phyloP scores from a whole-genome alignment of 1,140 invertebrate species.

The Hormaphis cornu region DNA sequence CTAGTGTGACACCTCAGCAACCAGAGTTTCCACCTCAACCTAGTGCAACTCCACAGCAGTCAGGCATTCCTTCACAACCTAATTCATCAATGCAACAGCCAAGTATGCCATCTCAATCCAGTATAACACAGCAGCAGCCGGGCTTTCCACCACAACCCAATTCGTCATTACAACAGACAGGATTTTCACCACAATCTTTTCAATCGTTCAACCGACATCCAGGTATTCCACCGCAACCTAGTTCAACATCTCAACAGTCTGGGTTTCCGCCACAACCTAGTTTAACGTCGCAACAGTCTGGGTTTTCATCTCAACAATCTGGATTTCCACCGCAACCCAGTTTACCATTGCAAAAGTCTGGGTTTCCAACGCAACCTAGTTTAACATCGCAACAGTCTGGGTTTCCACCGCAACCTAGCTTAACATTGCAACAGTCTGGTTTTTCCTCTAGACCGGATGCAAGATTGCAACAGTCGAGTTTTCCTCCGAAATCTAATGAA shows the following conservation, averaged over 20 bases:
- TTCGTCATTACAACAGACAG: slow-evolving; percentile 37
- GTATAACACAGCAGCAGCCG: slow-evolving; percentile 37
- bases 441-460: not conserved
- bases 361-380: slow-evolving; percentile 34
- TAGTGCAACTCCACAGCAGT: not conserved
- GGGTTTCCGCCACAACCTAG: not conserved
- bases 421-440: not conserved
- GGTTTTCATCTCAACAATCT: slow-evolving; percentile 36
- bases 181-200: slow-evolving; percentile 34
- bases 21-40: not conserved
- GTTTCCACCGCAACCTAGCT: slow-evolving; percentile 33
- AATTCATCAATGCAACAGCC: not conserved
- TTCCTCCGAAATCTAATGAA: slow-evolving; percentile 15
- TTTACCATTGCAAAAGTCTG: slow-evolving; percentile 36
- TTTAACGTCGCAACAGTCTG: no score
- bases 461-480: slow-evolving; percentile 1
- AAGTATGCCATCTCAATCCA: slow-evolving; percentile 6
- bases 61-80: slow-evolving; percentile 22
- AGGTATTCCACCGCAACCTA: slow-evolving; percentile 35
- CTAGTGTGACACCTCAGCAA: not conserved
- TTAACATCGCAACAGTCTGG: not conserved
- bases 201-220: slow-evolving; percentile 7
- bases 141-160: slow-evolving; percentile 36
- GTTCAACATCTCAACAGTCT: not conserved
- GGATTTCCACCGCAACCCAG: slow-evolving; percentile 23